These are phyloP conservation scores for Ectropis crepuscularia DNA, from an alignment of 2,888 invertebrate species.

Conservation along the genomic window DNA sequence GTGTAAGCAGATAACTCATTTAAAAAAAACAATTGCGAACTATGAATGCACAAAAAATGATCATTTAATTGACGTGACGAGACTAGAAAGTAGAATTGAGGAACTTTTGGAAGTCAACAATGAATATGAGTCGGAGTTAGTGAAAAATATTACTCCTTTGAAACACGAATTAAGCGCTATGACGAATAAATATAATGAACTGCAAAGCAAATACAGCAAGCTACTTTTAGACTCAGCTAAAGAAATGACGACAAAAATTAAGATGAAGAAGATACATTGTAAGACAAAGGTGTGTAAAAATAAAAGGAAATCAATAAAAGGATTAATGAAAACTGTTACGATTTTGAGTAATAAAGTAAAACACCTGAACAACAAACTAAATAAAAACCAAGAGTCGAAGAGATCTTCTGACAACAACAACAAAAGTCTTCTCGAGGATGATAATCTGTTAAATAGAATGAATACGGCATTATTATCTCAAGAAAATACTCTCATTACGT, in stretches of 20 bases:
- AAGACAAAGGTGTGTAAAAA: neutral
- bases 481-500: too few relatives aligned
- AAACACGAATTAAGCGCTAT: neutral
- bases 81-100: neutral
- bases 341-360: too few relatives aligned
- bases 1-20: neutral
- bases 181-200: neutral
- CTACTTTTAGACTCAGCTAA: neutral
- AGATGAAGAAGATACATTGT: neutral
- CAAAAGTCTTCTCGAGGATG: too few relatives aligned
- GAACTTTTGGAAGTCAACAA: neutral
- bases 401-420: too few relatives aligned
- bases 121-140: neutral
- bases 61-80: neutral
- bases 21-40: neutral
- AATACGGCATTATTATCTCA: too few relatives aligned
- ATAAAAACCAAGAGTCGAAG: too few relatives aligned
- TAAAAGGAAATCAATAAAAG: neutral
- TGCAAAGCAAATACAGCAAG: neutral
- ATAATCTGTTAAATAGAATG: too few relatives aligned
- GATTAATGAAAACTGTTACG: neutral
- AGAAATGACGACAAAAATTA: neutral
- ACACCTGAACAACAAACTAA: too few relatives aligned
- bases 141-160: neutral
- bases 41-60: neutral